phyloP scores from a whole-genome alignment of 2,113 vertebrate genomes.

The Myrmecobius fasciatus region DNA sequence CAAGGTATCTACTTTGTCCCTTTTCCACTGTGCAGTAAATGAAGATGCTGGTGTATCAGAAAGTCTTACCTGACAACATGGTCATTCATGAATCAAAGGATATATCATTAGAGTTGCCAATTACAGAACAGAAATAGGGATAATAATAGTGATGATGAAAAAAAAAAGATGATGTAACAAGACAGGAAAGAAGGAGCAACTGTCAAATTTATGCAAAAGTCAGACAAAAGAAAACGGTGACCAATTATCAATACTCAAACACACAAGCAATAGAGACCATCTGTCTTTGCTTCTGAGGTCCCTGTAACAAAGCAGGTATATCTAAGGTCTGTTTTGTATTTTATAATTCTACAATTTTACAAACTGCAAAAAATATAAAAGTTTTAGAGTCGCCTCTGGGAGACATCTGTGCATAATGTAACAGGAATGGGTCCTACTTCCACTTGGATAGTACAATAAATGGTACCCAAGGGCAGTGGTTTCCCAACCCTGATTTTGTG shows the following conservation, averaged over 20 bases:
- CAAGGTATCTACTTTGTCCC: background rate
- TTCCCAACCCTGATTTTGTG: constrained; percentile 6
- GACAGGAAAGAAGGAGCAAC: constrained; percentile 6
- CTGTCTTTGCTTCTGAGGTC: background rate
- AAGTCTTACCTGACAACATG: background rate
- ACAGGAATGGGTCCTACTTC: background rate
- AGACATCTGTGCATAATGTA: background rate
- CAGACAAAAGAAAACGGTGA: background rate
- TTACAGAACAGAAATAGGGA: background rate
- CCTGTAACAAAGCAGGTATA: background rate
- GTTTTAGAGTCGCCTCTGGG: background rate
- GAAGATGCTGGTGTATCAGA: background rate
- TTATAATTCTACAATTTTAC: background rate
- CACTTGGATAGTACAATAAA: constrained; percentile 15
- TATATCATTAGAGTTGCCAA: background rate
- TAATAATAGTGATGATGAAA: background rate
- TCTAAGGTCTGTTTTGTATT: background rate
- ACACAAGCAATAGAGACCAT: background rate
- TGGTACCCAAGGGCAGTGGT: background rate
- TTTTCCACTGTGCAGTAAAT: background rate
- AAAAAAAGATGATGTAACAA: background rate
- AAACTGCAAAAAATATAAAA: constrained; percentile 29
- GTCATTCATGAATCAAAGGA: background rate
- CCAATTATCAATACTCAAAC: background rate
- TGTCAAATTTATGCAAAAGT: background rate